Conservation (phyloP, 2,797 vertebrate genomes). For the Centropyge bicolor region DNA sequence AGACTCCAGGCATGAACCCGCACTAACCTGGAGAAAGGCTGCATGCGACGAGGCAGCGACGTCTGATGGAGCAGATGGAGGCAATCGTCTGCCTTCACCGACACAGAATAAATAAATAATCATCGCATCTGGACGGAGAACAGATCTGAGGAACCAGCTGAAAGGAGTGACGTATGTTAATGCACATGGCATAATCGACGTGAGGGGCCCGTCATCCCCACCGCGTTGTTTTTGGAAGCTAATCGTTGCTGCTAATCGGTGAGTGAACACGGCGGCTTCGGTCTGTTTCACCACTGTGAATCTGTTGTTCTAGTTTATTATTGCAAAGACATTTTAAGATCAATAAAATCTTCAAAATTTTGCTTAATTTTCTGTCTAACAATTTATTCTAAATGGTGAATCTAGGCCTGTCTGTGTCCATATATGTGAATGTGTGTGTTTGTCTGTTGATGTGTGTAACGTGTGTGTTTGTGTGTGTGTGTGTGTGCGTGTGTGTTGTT, state of each 20-base stretch:
- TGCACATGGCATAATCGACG: slow-evolving; percentile 61
- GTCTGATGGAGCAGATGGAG: slow-evolving; percentile 72
- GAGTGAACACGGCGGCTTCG: slow-evolving; percentile 79
- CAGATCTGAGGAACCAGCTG: slow-evolving; percentile 48
- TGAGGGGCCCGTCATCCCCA: slow-evolving; percentile 70
- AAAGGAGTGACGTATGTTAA: slow-evolving; percentile 56
- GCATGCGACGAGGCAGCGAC: background rate
- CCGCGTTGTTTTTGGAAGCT: slow-evolving; percentile 64
- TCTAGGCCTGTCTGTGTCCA: slow-evolving; percentile 8
- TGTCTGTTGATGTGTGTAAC: slow-evolving; percentile 17
- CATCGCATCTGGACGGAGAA: slow-evolving; percentile 66
- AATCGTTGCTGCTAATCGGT: slow-evolving; percentile 83
- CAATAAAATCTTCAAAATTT: background rate
- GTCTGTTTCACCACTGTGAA: slow-evolving; percentile 1
- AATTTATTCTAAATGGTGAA: background rate
- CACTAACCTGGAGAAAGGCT: slow-evolving; percentile 54
- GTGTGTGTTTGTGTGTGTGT: slow-evolving; percentile 6
- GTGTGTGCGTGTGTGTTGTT: slow-evolving; percentile 38
- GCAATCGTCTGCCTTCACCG: slow-evolving; percentile 52
- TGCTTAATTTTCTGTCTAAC: background rate
- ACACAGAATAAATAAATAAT: slow-evolving; percentile 72
- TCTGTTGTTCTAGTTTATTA: background rate
- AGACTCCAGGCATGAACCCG: background rate
- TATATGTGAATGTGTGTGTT: slow-evolving; percentile 14
- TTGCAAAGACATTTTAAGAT: slow-evolving; percentile 7